These are phyloP conservation scores for Acholoe squamosa DNA, from an alignment of 2,888 invertebrate species.

Conservation along the genomic window DNA sequence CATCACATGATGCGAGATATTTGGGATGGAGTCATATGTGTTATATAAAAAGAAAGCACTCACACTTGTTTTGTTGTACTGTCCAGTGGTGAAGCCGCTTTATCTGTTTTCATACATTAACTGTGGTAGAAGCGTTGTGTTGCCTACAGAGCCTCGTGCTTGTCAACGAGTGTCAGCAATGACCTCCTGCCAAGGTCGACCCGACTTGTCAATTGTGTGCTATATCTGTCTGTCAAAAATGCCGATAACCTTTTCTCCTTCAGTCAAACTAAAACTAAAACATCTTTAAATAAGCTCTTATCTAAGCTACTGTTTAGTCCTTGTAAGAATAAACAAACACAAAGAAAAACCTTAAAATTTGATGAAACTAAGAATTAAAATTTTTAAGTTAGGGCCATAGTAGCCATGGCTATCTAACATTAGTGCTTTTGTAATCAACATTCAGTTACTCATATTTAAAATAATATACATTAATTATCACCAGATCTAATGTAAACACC, in stretches of 20 bases:
- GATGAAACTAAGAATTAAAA: too few relatives aligned
- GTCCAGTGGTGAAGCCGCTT: not conserved
- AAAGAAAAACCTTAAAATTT: too few relatives aligned
- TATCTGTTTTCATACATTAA: not conserved
- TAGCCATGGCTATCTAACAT: not conserved
- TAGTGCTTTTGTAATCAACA: not conserved
- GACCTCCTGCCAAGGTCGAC: not conserved
- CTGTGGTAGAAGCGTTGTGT: not conserved
- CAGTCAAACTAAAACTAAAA: not conserved
- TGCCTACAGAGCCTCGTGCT: constrained; percentile 3
- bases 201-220: not conserved
- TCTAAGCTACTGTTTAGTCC: too few relatives aligned
- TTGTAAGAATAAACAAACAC: too few relatives aligned
- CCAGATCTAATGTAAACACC: not conserved
- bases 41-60: not conserved
- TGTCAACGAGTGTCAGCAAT: not conserved
- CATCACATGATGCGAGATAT: too few relatives aligned
- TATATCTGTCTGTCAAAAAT: not conserved
- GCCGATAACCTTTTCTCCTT: not conserved
- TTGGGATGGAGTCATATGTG: too few relatives aligned
- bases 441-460: not conserved
- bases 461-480: not conserved
- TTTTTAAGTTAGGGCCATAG: not conserved
- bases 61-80: not conserved
- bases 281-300: not conserved